These are phyloP conservation scores for Sebastes matsubarae DNA, from an alignment of 2,797 vertebrate species.

Conservation along the genomic window DNA sequence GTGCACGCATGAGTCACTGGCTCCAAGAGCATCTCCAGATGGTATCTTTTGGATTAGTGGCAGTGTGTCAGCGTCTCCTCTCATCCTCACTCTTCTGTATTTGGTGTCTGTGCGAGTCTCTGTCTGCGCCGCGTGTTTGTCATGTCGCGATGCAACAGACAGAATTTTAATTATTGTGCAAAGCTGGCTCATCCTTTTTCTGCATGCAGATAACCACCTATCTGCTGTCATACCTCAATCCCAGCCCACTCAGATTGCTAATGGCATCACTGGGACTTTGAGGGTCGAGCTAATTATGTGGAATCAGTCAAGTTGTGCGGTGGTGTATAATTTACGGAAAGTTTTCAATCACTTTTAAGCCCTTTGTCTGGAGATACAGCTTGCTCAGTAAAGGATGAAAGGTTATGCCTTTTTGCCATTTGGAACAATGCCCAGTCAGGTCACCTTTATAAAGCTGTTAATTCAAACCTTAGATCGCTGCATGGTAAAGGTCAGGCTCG, in stretches of 20 bases:
- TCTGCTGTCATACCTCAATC: constrained; percentile 14
- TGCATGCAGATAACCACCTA: constrained; percentile 37
- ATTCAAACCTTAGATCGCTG: constrained; percentile 16
- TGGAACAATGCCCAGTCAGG: constrained; percentile 32
- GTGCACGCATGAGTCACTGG: constrained; percentile 55
- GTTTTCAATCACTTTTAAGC: background rate
- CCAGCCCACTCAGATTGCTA: constrained; percentile 25
- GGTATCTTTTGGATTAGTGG: constrained; percentile 73
- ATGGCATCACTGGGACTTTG: background rate
- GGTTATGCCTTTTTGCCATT: constrained; percentile 2
- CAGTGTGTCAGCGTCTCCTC: constrained; percentile 60
- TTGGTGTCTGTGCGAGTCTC: constrained; percentile 6
- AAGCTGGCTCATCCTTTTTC: constrained; percentile 31
- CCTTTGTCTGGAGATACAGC: background rate
- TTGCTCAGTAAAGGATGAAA: constrained; percentile 3
- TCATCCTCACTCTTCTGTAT: constrained; percentile 58
- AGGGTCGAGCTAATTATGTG: background rate
- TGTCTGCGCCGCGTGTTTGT: constrained; percentile 41
- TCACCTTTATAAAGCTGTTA: constrained; percentile 46
- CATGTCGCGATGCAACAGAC: constrained; percentile 39
- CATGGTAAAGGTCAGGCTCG: constrained; percentile 26
- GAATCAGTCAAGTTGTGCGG: background rate
- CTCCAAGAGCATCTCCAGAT: constrained; percentile 70
- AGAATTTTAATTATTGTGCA: constrained; percentile 64
- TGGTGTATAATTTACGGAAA: constrained; percentile 2